Percentiles rank a stretch among this genome's conserved stretches.
Conservation (phyloP, 2,797 vertebrate genomes). For the Cynodonichthys magdalenae region DNA sequence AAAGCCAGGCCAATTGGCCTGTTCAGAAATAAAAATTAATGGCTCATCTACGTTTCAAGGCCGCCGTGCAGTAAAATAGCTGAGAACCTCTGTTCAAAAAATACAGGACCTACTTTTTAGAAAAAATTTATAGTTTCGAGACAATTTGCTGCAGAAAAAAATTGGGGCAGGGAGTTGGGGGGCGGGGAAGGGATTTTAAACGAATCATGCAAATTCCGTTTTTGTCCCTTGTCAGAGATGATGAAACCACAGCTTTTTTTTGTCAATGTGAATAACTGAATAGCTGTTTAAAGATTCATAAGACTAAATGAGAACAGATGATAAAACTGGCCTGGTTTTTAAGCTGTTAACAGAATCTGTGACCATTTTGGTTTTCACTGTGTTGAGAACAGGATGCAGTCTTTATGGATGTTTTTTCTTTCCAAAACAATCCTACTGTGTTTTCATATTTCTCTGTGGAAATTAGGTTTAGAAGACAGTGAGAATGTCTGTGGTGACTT, state of each 20-base stretch:
- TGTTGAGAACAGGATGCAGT: slow-evolving; percentile 72
- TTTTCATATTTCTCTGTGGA: slow-evolving; percentile 64
- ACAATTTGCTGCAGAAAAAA: slow-evolving; percentile 20
- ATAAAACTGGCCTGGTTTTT: slow-evolving; percentile 54
- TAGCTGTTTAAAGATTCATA: slow-evolving; percentile 65
- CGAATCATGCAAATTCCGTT: slow-evolving; percentile 39
- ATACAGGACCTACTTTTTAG: not conserved
- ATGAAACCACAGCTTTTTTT: slow-evolving; percentile 53
- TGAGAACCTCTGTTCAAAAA: not conserved
- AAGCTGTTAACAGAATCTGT: slow-evolving; percentile 16
- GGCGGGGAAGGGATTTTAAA: slow-evolving; percentile 6
- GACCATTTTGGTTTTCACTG: slow-evolving; percentile 28
- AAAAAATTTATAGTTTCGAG: slow-evolving; percentile 8
- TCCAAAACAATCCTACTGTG: slow-evolving; percentile 40
- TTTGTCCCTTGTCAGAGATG: slow-evolving; percentile 32
- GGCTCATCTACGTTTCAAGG: too few species aligned
- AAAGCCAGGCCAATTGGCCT: not conserved
- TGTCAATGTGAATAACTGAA: slow-evolving; percentile 62
- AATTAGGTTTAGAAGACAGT: slow-evolving; percentile 75
- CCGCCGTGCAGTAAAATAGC: not conserved
- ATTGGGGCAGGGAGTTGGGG: too few species aligned
- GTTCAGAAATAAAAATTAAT: slow-evolving; percentile 10
- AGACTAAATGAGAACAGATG: slow-evolving; percentile 53
- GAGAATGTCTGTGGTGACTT: slow-evolving; percentile 71
- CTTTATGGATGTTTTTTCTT: slow-evolving; percentile 46